Percentiles rank a stretch among this genome's conserved stretches.
phyloP scores from a whole-genome alignment of 2,113 vertebrate genomes.

The Apteryx mantelli region DNA sequence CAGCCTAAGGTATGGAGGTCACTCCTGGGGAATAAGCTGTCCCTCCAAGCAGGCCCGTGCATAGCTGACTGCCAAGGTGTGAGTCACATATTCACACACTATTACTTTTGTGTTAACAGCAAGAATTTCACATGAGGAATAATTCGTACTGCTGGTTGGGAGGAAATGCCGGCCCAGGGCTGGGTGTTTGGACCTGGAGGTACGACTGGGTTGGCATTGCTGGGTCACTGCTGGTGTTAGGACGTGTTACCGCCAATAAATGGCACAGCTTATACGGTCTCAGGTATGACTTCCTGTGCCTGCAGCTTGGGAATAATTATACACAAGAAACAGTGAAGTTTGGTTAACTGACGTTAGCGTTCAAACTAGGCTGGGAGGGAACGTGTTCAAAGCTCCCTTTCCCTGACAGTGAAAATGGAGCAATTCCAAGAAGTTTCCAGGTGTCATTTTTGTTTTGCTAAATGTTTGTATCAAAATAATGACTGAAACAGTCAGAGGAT shows the following conservation, averaged over 20 bases:
- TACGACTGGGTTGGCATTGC: fast-evolving
- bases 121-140: fast-evolving
- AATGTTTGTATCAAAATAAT: not conserved
- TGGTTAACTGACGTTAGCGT: not conserved
- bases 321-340: not conserved
- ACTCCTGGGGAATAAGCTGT: not conserved
- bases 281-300: not conserved
- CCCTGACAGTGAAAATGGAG: not conserved
- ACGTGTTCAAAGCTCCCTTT: not conserved
- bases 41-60: not conserved
- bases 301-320: not conserved
- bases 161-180: not conserved
- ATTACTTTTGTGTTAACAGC: not conserved
- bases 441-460: not conserved
- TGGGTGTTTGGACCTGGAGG: not conserved
- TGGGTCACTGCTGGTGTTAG: not conserved
- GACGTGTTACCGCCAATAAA: not conserved
- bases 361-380: not conserved
- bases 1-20: fast-evolving
- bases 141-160: not conserved
- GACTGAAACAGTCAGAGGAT: not conserved
- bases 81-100: not conserved
- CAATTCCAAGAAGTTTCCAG: not conserved
- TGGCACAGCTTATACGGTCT: not conserved
- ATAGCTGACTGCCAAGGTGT: fast-evolving